phyloP scores from a whole-genome alignment of 1,140 invertebrate genomes.

The Ceratoteleas bidentatus region DNA sequence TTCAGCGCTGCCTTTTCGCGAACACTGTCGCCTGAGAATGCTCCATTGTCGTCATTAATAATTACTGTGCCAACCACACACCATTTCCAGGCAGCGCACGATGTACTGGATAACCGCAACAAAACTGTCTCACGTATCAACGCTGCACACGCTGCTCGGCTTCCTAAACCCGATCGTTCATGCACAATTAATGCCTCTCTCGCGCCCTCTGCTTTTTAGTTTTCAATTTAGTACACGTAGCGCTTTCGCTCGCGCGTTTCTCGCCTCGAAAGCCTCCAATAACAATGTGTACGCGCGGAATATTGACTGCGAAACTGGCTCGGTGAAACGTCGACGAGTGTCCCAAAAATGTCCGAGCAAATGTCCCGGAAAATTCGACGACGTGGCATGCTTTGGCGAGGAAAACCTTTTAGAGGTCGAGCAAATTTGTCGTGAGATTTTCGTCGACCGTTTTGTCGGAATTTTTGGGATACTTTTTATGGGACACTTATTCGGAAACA shows the following conservation, averaged over 20 bases:
- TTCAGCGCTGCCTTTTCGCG: slow-evolving; percentile 56
- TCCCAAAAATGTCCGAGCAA: too few species aligned
- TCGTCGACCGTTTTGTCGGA: too few species aligned
- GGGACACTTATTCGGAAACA: too few species aligned
- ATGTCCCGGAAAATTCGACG: too few species aligned
- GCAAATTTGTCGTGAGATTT: too few species aligned
- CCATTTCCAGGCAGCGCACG: slow-evolving; percentile 58
- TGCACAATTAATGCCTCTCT: slow-evolving; percentile 49
- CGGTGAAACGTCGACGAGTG: too few species aligned
- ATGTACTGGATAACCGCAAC: slow-evolving; percentile 62
- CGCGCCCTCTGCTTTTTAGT: slow-evolving; percentile 1
- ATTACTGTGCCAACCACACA: slow-evolving; percentile 63
- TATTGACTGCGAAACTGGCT: too few species aligned
- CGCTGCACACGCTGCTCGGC: slow-evolving; percentile 35
- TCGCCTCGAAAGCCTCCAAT: too few species aligned
- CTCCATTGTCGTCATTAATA: slow-evolving; percentile 69
- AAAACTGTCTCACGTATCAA: slow-evolving; percentile 57
- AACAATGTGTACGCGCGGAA: too few species aligned
- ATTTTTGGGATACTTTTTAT: too few species aligned
- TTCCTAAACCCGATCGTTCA: slow-evolving; percentile 47
- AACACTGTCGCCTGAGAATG: slow-evolving; percentile 72
- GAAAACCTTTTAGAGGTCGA: too few species aligned
- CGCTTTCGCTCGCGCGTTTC: not conserved
- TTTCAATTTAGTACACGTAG: slow-evolving; percentile 14
- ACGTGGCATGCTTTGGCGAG: too few species aligned